Conservation (phyloP, 2,797 vertebrate species). For the Buceros bicornis region DNA sequence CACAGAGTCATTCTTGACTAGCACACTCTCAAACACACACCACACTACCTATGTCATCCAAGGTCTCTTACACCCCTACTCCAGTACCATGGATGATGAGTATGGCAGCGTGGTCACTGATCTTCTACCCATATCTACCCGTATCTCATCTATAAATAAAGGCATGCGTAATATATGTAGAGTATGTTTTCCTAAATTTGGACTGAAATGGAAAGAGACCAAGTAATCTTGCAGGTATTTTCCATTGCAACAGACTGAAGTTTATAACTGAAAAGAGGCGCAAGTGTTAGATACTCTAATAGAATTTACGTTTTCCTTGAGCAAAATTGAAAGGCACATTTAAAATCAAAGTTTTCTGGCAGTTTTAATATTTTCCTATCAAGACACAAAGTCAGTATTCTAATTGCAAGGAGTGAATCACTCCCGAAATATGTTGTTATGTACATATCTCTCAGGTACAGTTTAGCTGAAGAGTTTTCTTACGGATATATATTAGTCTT, state of each 20-base stretch:
- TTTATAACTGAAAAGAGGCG: not conserved
- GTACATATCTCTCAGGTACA: not conserved
- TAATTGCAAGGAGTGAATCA: not conserved
- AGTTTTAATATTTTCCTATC: not conserved
- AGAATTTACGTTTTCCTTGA: not conserved
- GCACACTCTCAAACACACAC: not conserved
- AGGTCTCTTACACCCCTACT: not conserved
- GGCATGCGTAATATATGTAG: not conserved
- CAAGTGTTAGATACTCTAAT: not conserved
- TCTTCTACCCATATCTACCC: not conserved
- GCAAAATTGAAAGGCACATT: not conserved
- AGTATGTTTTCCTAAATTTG: not conserved
- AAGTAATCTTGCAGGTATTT: not conserved
- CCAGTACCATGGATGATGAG: not conserved
- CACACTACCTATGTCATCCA: not conserved
- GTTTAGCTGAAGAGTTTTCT: slow-evolving; percentile 19
- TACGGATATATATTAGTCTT: not conserved
- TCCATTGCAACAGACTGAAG: not conserved
- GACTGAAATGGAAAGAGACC: not conserved
- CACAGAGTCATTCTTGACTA: not conserved
- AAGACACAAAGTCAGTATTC: not conserved
- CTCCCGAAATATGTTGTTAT: not conserved
- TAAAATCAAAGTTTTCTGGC: not conserved
- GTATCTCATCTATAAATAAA: not conserved
- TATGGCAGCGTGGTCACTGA: not conserved